Percentiles rank a stretch among this genome's conserved stretches.
Conservation (phyloP, 2,888 invertebrate genomes). For the Chorisops tibialis region DNA sequence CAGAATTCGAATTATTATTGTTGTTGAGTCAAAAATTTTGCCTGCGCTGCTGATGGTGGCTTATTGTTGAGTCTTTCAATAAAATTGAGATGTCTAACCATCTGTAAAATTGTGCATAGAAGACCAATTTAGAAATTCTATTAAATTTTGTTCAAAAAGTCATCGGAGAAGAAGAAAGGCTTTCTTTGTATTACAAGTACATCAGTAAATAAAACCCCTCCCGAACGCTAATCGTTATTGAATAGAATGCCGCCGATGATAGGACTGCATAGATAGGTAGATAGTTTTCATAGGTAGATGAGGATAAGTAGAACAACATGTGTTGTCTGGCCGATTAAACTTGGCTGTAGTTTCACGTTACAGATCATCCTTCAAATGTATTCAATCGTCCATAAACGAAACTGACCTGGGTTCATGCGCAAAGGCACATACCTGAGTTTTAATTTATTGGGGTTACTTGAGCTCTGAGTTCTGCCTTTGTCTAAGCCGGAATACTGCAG, state of each 20-base stretch:
- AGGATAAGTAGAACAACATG: conserved; percentile 19
- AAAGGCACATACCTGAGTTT: neutral
- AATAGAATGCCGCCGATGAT: conserved; percentile 4
- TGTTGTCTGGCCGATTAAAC: conserved; percentile 14
- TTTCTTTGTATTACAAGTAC: conserved; percentile 1
- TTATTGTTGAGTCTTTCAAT: conserved; percentile 7
- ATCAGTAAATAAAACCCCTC: conserved; percentile 6
- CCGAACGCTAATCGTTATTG: conserved; percentile 11
- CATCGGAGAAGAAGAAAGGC: conserved; percentile 16
- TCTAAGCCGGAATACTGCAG: conserved; percentile 11
- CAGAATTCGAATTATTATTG: too few species aligned
- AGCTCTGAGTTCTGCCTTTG: neutral
- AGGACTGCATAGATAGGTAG: neutral
- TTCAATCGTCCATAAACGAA: conserved; percentile 8
- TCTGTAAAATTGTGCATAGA: conserved; percentile 30
- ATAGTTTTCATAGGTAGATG: neutral
- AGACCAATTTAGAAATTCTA: conserved; percentile 25
- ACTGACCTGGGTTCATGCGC: neutral
- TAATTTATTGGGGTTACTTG: conserved; percentile 19
- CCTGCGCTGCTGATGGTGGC: neutral
- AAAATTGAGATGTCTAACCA: conserved; percentile 4
- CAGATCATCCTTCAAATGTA: conserved; percentile 1
- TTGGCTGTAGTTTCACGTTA: neutral
- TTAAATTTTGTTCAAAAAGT: conserved; percentile 33
- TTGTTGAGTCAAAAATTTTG: too few species aligned